These are phyloP conservation scores for Enteromius unitaeniatus DNA, from an alignment of 2,797 vertebrate genomes.

Conservation along the genomic window DNA sequence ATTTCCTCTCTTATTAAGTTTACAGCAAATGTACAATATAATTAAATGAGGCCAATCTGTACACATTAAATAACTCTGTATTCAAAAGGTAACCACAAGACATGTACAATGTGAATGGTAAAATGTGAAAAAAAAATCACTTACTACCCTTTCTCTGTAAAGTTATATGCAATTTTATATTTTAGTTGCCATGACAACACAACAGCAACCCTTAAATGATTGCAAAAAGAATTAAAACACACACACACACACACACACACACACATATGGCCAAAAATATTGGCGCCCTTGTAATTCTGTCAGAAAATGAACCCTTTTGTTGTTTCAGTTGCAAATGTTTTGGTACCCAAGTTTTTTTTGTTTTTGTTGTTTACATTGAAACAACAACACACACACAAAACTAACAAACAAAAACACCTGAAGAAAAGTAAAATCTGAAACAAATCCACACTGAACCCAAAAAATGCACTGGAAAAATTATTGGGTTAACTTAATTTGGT, in stretches of 20 bases:
- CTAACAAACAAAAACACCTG: no score
- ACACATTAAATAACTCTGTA: neutral
- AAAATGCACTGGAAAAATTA: no score
- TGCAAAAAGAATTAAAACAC: neutral
- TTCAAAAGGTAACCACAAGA: neutral
- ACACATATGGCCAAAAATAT: conserved; percentile 31
- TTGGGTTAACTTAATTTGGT: no score
- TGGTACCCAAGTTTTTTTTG: no score
- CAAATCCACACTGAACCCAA: no score
- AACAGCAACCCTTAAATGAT: neutral
- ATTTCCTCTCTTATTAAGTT: neutral
- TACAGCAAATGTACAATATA: neutral
- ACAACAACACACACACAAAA: no score
- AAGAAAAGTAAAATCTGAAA: no score
- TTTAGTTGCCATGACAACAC: neutral
- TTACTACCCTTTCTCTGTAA: neutral
- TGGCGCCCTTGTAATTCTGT: conserved; percentile 7
- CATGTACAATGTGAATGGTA: neutral
- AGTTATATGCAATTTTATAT: neutral
- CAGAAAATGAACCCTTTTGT: conserved; percentile 11
- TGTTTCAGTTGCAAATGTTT: no score
- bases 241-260: no score
- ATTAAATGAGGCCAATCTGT: neutral
- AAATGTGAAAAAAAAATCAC: neutral
- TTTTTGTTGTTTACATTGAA: no score